A percentile compares a stretch with the other conserved stretches of the same genome.
Evolutionary conservation across 2,113 vertebrate species (phyloP).

Genomic region (Lepus americanus): DNA sequence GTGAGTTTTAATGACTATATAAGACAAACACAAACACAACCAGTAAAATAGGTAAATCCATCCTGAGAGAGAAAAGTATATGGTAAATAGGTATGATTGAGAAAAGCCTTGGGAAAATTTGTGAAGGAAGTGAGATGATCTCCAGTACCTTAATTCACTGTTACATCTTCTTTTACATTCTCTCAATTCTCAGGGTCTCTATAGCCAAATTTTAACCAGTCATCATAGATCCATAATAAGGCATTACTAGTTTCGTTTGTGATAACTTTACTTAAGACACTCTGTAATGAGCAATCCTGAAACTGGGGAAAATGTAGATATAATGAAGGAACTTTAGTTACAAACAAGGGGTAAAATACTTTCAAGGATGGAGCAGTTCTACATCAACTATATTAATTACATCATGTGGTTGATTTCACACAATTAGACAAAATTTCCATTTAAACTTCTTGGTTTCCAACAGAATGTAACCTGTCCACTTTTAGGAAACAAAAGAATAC

Average conservation of each 20-base stretch:
- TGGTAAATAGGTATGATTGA: not conserved
- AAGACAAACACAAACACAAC: not conserved
- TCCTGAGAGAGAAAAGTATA: not conserved
- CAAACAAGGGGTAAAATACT: not conserved
- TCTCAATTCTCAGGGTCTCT: not conserved
- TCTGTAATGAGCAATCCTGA: not conserved
- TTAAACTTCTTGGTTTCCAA: not conserved
- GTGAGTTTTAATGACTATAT: not conserved
- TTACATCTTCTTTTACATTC: not conserved
- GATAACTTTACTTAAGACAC: not conserved
- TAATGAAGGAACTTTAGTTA: not conserved
- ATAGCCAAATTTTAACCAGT: not conserved
- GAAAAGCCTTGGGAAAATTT: not conserved
- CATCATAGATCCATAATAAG: not conserved
- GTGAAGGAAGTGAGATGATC: not conserved
- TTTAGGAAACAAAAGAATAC: not conserved
- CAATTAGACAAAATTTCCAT: not conserved
- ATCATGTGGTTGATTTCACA: not conserved
- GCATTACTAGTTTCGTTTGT: not conserved
- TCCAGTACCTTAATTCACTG: not conserved
- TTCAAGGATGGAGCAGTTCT: not conserved
- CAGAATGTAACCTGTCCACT: not conserved
- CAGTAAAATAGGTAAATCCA: not conserved
- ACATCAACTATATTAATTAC: not conserved
- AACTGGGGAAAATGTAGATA: not conserved